Evolutionary conservation across 2,888 invertebrate genomes (phyloP).

Genomic region (Corythucha ciliata): DNA sequence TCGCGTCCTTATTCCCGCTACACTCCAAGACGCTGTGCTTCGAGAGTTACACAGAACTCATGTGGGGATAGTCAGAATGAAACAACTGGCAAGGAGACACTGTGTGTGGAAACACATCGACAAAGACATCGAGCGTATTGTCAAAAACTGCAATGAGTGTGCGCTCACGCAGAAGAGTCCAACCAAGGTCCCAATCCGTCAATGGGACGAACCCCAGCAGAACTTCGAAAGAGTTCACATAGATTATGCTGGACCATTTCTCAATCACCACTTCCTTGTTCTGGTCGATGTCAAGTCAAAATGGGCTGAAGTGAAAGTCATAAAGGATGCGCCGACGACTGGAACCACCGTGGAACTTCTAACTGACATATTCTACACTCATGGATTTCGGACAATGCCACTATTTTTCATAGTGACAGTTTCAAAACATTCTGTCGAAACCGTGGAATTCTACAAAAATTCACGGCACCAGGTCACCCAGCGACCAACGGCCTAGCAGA

Average conservation of each 20-base stretch:
- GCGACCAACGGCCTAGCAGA: conserved; percentile 31
- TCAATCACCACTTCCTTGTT: conserved; percentile 30
- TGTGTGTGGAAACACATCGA: conserved; percentile 36
- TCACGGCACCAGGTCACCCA: conserved; percentile 30
- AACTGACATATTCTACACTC: conserved; percentile 22
- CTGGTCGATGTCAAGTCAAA: conserved; percentile 23
- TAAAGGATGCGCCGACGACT: conserved; percentile 17
- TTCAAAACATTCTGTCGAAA: conserved; percentile 26
- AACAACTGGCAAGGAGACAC: conserved; percentile 35
- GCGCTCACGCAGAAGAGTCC: neutral
- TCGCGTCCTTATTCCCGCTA: conserved; percentile 28
- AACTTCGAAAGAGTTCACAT: conserved; percentile 33
- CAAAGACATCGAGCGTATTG: conserved; percentile 33
- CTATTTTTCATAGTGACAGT: conserved; percentile 26
- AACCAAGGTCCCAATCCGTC: neutral
- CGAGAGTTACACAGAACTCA: conserved; percentile 25
- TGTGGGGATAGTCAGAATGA: conserved; percentile 37
- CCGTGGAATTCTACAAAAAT: conserved; percentile 23
- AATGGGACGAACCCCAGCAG: conserved; percentile 7
- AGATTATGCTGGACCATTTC: conserved; percentile 35
- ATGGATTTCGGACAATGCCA: conserved; percentile 28
- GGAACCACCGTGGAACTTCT: conserved; percentile 21
- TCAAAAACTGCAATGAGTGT: conserved; percentile 29
- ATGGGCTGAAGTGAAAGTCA: conserved; percentile 27
- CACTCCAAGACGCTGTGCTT: conserved; percentile 18